Percentiles rank a stretch among this genome's conserved stretches.
phyloP scores from a whole-genome alignment of 64 coral and sea anemone genomes.

The Orbicella faveolata region DNA sequence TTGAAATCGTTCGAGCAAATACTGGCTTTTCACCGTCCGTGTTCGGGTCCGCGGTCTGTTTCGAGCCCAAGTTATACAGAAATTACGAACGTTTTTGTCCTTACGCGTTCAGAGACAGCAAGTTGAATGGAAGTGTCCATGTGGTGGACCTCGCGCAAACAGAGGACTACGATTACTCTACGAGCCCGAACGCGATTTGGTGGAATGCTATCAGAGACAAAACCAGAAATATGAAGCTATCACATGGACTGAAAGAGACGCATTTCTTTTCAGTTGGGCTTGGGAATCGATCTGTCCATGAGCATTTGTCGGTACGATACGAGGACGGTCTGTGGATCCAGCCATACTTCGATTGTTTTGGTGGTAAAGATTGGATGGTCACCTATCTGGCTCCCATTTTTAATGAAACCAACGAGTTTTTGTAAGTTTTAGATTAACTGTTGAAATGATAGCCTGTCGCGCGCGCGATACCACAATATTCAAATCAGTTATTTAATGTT shows the following conservation, averaged over 20 bases:
- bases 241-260: background rate
- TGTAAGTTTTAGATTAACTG: slow-evolving; percentile 38
- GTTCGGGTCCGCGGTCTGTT: slow-evolving; percentile 58
- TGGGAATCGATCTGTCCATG: background rate
- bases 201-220: slow-evolving; percentile 18
- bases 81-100: slow-evolving; percentile 56
- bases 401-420: slow-evolving; percentile 46
- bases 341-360: slow-evolving; percentile 73
- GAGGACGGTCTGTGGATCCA: slow-evolving; percentile 46
- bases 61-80: slow-evolving; percentile 45
- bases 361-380: slow-evolving; percentile 65
- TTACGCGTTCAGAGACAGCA: slow-evolving; percentile 43
- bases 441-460: background rate
- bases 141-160: slow-evolving; percentile 43
- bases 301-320: background rate
- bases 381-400: slow-evolving; percentile 63
- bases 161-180: slow-evolving; percentile 40
- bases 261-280: background rate
- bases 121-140: slow-evolving; percentile 15
- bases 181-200: slow-evolving; percentile 48
- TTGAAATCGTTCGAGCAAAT: slow-evolving; percentile 44
- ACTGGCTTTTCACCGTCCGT: slow-evolving; percentile 53
- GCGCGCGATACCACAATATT: background rate
- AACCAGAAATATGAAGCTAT: background rate
- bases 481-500: background rate